Conservation (phyloP, 2,113 vertebrate species). For the Gobiocypris rarus region DNA sequence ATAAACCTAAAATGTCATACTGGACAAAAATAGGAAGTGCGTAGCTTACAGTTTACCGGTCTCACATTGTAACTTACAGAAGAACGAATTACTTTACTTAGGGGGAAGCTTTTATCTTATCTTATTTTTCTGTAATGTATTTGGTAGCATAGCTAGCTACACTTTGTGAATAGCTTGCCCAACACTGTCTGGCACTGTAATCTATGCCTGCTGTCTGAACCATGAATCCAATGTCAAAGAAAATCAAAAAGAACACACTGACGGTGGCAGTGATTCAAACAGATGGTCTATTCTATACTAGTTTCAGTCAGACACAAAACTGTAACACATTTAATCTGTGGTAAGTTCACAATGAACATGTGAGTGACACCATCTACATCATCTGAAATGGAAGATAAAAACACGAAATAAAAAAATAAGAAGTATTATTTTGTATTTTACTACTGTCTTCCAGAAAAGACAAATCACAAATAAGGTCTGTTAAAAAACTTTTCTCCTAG, state of each 20-base stretch:
- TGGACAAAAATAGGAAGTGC: no score
- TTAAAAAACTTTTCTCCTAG: not conserved
- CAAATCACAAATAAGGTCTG: not conserved
- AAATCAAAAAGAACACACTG: slow-evolving; percentile 22
- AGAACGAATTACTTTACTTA: no score
- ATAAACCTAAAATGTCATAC: no score
- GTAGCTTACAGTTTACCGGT: no score
- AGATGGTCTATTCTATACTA: slow-evolving; percentile 23
- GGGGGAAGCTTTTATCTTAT: no score
- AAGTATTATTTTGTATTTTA: not conserved
- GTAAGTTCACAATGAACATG: not conserved
- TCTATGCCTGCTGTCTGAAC: slow-evolving; percentile 10
- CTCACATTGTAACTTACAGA: no score
- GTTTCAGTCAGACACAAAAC: slow-evolving; percentile 34
- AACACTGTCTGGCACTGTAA: slow-evolving; percentile 16
- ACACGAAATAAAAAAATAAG: not conserved
- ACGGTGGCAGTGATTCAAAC: slow-evolving; percentile 4
- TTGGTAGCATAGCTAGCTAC: slow-evolving; percentile 1
- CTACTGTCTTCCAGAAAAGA: not conserved
- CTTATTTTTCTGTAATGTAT: not conserved
- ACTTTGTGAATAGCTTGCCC: not conserved
- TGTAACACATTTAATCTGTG: slow-evolving; percentile 24
- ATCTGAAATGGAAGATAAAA: not conserved
- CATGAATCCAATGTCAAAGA: slow-evolving; percentile 23
- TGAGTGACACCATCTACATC: not conserved